A percentile compares a stretch with the other conserved stretches of the same genome.
These are phyloP conservation scores for Podilymbus podiceps DNA, from an alignment of 2,113 vertebrate species.

Conservation along the genomic window DNA sequence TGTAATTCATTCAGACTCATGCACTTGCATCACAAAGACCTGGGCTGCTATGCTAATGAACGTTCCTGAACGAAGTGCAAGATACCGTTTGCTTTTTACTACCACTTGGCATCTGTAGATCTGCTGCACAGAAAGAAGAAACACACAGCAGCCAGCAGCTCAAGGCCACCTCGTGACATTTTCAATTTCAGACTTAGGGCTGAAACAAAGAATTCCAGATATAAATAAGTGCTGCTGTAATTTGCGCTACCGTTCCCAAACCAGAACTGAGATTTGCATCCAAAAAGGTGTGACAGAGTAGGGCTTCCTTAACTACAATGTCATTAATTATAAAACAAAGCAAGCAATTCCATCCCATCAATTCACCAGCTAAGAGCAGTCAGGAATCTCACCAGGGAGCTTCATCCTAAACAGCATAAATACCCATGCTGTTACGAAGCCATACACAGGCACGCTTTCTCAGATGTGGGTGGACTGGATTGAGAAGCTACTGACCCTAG, in stretches of 20 bases:
- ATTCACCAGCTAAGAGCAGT: background rate
- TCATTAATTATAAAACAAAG: background rate
- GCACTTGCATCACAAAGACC: background rate
- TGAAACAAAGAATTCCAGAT: background rate
- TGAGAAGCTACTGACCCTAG: background rate
- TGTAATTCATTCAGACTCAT: background rate
- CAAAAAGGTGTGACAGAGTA: background rate
- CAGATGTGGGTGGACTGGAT: rapidly evolving
- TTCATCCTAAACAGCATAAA: background rate
- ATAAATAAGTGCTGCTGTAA: background rate
- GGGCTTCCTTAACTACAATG: background rate
- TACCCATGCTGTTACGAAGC: background rate
- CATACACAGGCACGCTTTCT: background rate
- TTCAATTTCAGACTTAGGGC: background rate
- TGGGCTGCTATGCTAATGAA: background rate
- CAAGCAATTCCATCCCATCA: background rate
- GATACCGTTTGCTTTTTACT: background rate
- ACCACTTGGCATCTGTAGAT: background rate
- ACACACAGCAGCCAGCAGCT: background rate
- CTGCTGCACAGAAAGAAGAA: background rate
- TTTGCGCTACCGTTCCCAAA: background rate
- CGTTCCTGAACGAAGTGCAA: background rate
- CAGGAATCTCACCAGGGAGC: background rate
- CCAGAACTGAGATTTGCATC: background rate
- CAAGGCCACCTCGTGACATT: background rate